These are phyloP conservation scores for Tetraneura akinire DNA, from an alignment of 1,140 invertebrate genomes.

Conservation along the genomic window DNA sequence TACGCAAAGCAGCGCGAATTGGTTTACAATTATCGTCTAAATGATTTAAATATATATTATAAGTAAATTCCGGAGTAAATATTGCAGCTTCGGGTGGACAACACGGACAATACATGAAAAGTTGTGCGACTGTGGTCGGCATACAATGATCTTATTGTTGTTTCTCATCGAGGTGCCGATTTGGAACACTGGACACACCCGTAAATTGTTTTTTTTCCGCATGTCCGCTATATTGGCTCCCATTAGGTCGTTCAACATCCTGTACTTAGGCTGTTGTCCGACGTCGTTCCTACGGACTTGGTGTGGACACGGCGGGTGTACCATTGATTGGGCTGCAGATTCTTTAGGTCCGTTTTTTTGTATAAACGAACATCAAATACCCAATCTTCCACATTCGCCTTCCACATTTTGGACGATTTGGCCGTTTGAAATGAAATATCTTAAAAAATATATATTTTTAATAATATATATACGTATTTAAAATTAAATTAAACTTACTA, in stretches of 20 bases:
- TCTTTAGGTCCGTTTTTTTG: background rate
- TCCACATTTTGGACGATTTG: background rate
- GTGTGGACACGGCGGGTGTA: too few relatives aligned
- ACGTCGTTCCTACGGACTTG: too few relatives aligned
- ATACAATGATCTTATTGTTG: too few relatives aligned
- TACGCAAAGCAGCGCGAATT: background rate
- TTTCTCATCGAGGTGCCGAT: too few relatives aligned
- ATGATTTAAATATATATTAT: background rate
- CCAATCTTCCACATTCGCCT: background rate
- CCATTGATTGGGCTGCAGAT: background rate
- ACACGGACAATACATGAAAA: background rate
- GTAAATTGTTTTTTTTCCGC: fast-evolving
- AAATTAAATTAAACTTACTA: too few relatives aligned
- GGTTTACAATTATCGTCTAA: background rate
- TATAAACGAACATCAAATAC: background rate
- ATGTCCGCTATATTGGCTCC: background rate
- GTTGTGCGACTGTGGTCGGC: background rate
- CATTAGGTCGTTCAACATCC: too few relatives aligned
- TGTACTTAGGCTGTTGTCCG: too few relatives aligned
- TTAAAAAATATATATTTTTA: too few relatives aligned
- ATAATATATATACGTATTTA: too few relatives aligned
- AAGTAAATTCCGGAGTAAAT: background rate
- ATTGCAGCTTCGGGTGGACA: background rate
- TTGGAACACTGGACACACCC: too few relatives aligned
- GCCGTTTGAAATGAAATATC: background rate